phyloP scores from a whole-genome alignment of 2,888 invertebrate species.

The Craniophora ligustri region DNA sequence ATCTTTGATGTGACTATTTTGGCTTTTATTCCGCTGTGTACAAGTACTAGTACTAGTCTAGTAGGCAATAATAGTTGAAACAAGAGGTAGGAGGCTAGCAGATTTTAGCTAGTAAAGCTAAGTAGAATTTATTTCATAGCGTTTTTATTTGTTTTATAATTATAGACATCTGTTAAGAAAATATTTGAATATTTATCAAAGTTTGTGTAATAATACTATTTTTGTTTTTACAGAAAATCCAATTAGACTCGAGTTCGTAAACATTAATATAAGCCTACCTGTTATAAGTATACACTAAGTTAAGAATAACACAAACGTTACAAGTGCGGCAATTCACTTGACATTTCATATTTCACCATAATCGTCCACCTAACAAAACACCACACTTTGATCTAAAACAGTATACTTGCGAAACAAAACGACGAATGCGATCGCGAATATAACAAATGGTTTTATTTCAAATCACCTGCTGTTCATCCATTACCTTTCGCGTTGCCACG shows the following conservation, averaged over 20 bases:
- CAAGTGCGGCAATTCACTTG: slow-evolving; percentile 24
- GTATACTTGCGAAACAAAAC: slow-evolving; percentile 54
- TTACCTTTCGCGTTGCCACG: slow-evolving; percentile 51
- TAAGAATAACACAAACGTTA: slow-evolving; percentile 11
- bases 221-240: too few relatives aligned
- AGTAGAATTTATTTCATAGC: too few relatives aligned
- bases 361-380: slow-evolving; percentile 29
- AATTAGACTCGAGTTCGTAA: not conserved
- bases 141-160: too few relatives aligned
- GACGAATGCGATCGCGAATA: slow-evolving; percentile 56
- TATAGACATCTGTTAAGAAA: too few relatives aligned
- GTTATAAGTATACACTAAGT: slow-evolving; percentile 21
- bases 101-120: too few relatives aligned
- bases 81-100: too few relatives aligned
- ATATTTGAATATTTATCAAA: too few relatives aligned
- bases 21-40: not conserved
- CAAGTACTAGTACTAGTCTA: too few relatives aligned
- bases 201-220: too few relatives aligned
- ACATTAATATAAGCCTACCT: slow-evolving; percentile 4
- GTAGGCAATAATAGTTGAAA: too few relatives aligned
- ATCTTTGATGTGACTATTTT: not conserved
- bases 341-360: slow-evolving; percentile 58
- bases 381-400: slow-evolving; percentile 61
- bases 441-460: slow-evolving; percentile 64
- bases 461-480: slow-evolving; percentile 68